phyloP scores from a whole-genome alignment of 2,888 invertebrate genomes.

The Oscheius onirici region DNA sequence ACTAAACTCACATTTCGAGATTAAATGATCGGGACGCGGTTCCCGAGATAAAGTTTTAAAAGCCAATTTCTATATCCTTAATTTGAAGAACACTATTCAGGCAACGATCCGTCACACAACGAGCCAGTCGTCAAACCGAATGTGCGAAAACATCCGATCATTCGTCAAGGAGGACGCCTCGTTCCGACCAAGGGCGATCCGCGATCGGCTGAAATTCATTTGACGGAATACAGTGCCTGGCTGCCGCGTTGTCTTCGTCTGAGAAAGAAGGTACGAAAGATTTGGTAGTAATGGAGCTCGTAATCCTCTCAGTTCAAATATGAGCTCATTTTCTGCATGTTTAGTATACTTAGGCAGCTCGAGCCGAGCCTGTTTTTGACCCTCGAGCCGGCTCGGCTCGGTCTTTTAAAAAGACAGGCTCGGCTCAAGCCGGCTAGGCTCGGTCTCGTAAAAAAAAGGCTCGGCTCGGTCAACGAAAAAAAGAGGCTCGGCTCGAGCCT shows the following conservation, averaged over 20 bases:
- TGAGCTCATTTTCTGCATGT: neutral
- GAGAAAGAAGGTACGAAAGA: constrained; percentile 48
- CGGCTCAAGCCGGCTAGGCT: too few species aligned
- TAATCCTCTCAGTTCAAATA: neutral
- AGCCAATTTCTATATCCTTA: constrained; percentile 1
- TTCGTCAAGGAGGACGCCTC: constrained; percentile 37
- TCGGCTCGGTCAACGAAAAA: too few species aligned
- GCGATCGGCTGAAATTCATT: constrained; percentile 43
- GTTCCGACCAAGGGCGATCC: constrained; percentile 45
- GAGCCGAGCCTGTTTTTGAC: too few species aligned
- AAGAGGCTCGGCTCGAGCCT: too few species aligned
- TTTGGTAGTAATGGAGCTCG: neutral
- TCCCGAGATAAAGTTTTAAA: too few species aligned
- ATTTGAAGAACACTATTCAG: neutral
- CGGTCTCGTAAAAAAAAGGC: too few species aligned
- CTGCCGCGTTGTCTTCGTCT: constrained; percentile 51
- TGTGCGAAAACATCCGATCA: constrained; percentile 49
- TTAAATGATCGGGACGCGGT: too few species aligned
- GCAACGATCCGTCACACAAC: constrained; percentile 30
- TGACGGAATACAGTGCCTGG: constrained; percentile 59
- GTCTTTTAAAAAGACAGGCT: too few species aligned
- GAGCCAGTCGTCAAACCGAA: constrained; percentile 55
- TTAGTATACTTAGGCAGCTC: too few species aligned
- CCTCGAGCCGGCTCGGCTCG: too few species aligned
- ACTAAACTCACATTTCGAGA: too few species aligned